These are phyloP conservation scores for Drosophila gunungcola DNA, from an alignment of 1,140 invertebrate species.

Conservation along the genomic window DNA sequence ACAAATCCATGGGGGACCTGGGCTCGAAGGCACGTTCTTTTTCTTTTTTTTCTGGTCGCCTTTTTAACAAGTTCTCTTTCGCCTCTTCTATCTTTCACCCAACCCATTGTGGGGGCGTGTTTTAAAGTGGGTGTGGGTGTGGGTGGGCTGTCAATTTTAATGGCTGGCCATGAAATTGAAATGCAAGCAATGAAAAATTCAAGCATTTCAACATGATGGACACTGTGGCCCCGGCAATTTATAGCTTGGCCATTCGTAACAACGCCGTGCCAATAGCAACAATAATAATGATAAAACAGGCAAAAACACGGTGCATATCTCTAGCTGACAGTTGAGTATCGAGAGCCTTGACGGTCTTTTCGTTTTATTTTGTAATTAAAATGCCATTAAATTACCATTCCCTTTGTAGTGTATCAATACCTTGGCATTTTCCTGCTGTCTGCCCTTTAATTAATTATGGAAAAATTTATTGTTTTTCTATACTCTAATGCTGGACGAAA, in stretches of 20 bases:
- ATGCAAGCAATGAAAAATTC: slow-evolving; percentile 79
- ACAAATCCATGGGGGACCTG: neutral
- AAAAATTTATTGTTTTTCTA: slow-evolving; percentile 23
- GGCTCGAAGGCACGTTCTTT: slow-evolving; percentile 4
- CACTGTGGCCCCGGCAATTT: slow-evolving; percentile 70
- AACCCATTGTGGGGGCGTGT: slow-evolving; percentile 39
- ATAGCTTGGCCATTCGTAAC: slow-evolving; percentile 60
- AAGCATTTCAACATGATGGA: slow-evolving; percentile 82
- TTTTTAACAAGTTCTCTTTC: slow-evolving; percentile 12
- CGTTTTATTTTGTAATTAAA: slow-evolving; percentile 69
- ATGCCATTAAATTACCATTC: slow-evolving; percentile 62
- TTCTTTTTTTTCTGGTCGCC: slow-evolving; percentile 7
- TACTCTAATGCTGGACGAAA: slow-evolving; percentile 14
- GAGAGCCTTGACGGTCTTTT: slow-evolving; percentile 30
- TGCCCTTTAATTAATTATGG: slow-evolving; percentile 43
- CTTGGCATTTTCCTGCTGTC: slow-evolving; percentile 6
- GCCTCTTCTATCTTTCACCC: slow-evolving; percentile 27
- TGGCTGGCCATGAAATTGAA: slow-evolving; percentile 78
- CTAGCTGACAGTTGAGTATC: slow-evolving; percentile 32
- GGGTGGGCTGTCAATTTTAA: slow-evolving; percentile 71
- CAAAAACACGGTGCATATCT: neutral
- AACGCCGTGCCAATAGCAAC: slow-evolving; percentile 23
- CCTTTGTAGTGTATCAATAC: neutral
- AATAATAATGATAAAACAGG: slow-evolving; percentile 10
- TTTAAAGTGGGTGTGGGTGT: slow-evolving; percentile 2